phyloP scores from a whole-genome alignment of 2,113 vertebrate genomes.

The Lepus europaeus region DNA sequence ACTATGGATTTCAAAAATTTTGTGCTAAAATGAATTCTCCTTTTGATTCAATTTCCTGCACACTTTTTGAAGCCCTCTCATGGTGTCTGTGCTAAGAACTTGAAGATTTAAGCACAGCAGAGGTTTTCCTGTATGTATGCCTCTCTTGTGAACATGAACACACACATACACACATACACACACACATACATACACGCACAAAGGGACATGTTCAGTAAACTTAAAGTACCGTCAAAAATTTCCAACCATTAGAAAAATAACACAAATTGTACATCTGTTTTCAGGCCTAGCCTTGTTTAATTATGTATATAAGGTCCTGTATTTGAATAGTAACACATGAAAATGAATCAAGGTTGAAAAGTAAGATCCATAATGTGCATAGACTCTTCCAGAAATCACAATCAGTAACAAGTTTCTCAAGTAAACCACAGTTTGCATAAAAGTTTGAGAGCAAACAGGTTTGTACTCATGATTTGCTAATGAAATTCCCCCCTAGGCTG shows the following conservation, averaged over 20 bases:
- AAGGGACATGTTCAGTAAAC: not conserved
- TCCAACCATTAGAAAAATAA: conserved; percentile 51
- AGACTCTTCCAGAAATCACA: not conserved
- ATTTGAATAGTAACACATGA: conserved; percentile 52
- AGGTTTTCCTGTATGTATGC: not conserved
- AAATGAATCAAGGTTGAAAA: conserved; percentile 59
- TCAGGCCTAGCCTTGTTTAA: conserved; percentile 8
- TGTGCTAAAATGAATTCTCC: too few species aligned
- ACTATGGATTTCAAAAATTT: too few species aligned
- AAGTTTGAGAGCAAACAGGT: not conserved
- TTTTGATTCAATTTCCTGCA: too few species aligned
- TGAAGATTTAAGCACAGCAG: not conserved
- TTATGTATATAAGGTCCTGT: conserved; percentile 27
- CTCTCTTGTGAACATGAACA: not conserved
- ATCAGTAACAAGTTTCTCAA: not conserved
- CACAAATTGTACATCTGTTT: conserved; percentile 26
- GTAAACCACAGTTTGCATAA: not conserved
- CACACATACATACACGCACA: not conserved
- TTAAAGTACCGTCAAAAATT: conserved; percentile 27
- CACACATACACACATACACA: not conserved
- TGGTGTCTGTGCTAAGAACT: not conserved
- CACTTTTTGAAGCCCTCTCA: too few species aligned
- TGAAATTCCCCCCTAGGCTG: not conserved
- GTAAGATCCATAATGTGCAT: not conserved
- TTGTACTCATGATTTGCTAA: not conserved